Conservation (phyloP, 2,113 vertebrate genomes). For the Numenius arquata region DNA sequence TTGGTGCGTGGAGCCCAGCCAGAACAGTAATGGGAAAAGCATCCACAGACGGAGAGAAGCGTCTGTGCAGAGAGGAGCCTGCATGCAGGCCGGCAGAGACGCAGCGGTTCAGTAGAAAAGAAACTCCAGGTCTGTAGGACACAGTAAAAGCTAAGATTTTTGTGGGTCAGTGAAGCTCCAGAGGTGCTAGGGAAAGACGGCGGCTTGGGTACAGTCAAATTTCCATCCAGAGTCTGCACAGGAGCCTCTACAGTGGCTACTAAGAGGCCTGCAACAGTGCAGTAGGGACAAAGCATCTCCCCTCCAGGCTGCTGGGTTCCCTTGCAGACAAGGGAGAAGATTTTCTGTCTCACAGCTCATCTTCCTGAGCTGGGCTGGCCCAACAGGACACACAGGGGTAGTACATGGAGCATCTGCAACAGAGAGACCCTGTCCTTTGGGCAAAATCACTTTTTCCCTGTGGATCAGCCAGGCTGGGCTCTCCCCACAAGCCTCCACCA, state of each 20-base stretch:
- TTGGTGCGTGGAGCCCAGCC: constrained; percentile 6
- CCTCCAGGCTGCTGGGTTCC: background rate
- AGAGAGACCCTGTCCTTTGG: background rate
- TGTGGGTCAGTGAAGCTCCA: background rate
- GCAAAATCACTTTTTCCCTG: background rate
- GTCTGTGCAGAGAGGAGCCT: background rate
- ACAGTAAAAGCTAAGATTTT: background rate
- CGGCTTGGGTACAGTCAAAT: accelerated
- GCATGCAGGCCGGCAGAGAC: background rate
- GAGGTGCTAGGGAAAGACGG: background rate
- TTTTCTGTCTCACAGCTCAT: background rate
- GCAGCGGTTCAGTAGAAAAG: accelerated
- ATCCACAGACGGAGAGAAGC: background rate
- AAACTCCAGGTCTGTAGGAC: background rate
- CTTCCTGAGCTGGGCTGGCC: background rate
- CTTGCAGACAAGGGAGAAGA: background rate
- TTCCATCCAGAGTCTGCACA: background rate
- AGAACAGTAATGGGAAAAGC: constrained; percentile 62
- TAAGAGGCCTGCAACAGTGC: background rate
- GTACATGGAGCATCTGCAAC: background rate
- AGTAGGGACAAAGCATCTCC: background rate
- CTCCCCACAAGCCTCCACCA: background rate
- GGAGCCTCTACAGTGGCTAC: background rate
- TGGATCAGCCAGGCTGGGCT: background rate
- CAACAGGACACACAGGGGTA: background rate